Base-by-base conservation (phyloP, 2,113 vertebrate species). In the Paraplagusia blochii region DNA sequence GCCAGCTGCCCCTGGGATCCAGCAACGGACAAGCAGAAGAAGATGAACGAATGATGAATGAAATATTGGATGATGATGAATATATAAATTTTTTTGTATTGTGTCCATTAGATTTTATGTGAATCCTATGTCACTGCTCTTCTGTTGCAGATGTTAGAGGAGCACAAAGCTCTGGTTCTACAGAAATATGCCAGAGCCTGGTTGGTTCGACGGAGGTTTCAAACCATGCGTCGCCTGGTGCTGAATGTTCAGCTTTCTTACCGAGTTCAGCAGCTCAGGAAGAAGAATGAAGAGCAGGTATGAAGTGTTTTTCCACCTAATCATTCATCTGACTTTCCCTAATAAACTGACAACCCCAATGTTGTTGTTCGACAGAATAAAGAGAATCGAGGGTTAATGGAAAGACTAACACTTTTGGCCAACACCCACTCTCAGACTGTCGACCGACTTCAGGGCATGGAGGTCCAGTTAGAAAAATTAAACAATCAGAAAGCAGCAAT, bases 141-240 rank as follows among this genome's bases (percentile, higher is more conserved):
- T 40, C 42, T 11, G 15, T 35, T 29, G 22, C 69, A 99, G 97
- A 91, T 98, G 91, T 81, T 94, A 13, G 63, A 92, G n/a, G 94
- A 95, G 14, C 93, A 94, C 44, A 98, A 98, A 77, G 97, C 93
- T 1, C 50, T 95, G 79, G 80, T 99, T 53, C 85, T 99, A 1
- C 97, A 99, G 90, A 99, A 98, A 46, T 88, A 98, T 0, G 92
- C 95, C 15, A 89, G 96, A 12, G 97, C 96, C 0, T 98, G 97
- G 97, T 86, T 99, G 51, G 97, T 88, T 68, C 88, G 97, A 2
- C 92, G 95, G 15, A 88, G 94, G 0, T 98, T 97, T 81, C 96
- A 97, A 81, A 96, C 74, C 14, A 92, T 98, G 67, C 92, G 94
- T 0, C 89, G 95, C 0, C 92, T 99, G 11, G 94, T 99, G 6